These are phyloP conservation scores for Mesorhabditis belari DNA, from an alignment of 2,888 invertebrate species.

Conservation along the genomic window DNA sequence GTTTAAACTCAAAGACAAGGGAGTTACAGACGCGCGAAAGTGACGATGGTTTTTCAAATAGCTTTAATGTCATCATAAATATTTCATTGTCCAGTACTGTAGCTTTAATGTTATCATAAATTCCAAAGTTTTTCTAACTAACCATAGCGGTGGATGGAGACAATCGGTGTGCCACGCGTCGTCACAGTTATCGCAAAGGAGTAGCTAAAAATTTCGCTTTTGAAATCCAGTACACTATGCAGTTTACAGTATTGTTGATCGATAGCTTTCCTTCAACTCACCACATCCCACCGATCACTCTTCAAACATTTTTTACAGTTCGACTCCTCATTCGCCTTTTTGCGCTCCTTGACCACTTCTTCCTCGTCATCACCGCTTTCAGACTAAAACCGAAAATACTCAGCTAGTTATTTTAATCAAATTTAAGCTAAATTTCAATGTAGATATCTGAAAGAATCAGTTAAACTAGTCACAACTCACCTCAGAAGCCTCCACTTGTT, in stretches of 20 bases:
- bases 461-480: too few species aligned
- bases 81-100: too few species aligned
- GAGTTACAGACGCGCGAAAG: too few species aligned
- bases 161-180: constrained; percentile 94
- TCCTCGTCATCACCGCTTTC: constrained; percentile 18
- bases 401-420: neutral
- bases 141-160: constrained; percentile 79
- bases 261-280: too few species aligned
- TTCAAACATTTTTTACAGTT: constrained; percentile 83
- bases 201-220: constrained; percentile 62
- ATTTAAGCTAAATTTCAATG: too few species aligned
- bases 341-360: constrained; percentile 41
- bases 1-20: too few species aligned
- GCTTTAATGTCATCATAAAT: neutral
- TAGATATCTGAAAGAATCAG: too few species aligned
- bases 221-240: neutral
- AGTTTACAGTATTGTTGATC: neutral
- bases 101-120: neutral
- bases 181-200: constrained; percentile 90
- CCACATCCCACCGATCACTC: constrained; percentile 85
- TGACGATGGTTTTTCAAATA: too few species aligned
- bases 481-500: neutral
- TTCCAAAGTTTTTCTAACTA: neutral
- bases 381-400: constrained; percentile 4
- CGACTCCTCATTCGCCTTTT: constrained; percentile 62